These are phyloP conservation scores for Dufourea novaeangliae DNA, from an alignment of 1,140 invertebrate genomes.

Conservation along the genomic window DNA sequence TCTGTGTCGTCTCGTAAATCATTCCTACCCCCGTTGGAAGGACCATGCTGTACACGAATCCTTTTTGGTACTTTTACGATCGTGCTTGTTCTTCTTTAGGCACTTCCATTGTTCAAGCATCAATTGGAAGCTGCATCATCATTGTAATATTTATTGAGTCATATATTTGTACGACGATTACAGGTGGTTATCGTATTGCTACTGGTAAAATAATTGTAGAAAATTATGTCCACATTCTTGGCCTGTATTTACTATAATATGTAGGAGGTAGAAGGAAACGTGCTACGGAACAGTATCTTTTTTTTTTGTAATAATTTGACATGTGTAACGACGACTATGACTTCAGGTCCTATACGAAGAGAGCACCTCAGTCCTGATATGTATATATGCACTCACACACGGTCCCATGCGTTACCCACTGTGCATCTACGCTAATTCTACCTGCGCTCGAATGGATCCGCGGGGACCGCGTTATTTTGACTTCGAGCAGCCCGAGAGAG, in stretches of 20 bases:
- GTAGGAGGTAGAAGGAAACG: neutral
- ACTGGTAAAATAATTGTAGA: too few relatives aligned
- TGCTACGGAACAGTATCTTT: neutral
- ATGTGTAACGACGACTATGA: neutral
- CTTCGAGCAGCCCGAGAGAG: slow-evolving; percentile 5
- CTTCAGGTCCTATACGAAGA: neutral
- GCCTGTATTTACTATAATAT: too few relatives aligned
- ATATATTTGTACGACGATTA: neutral
- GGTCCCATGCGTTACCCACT: neutral
- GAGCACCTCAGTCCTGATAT: neutral
- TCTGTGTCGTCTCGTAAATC: neutral
- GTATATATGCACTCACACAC: neutral
- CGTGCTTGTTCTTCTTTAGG: neutral
- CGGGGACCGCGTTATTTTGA: slow-evolving; percentile 18
- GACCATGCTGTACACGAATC: slow-evolving; percentile 1
- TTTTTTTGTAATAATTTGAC: too few relatives aligned
- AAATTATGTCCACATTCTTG: too few relatives aligned
- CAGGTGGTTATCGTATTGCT: neutral
- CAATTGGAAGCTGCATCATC: slow-evolving; percentile 9
- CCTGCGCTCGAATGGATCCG: neutral
- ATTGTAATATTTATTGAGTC: neutral
- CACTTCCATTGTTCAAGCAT: neutral
- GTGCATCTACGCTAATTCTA: slow-evolving; percentile 18
- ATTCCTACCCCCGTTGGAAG: neutral
- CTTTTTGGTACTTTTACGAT: neutral